Evolutionary conservation across 2,113 vertebrate species (phyloP), one percentile per base, ranked within the genome.

Genomic region (Xiphophorus maculatus): DNA sequence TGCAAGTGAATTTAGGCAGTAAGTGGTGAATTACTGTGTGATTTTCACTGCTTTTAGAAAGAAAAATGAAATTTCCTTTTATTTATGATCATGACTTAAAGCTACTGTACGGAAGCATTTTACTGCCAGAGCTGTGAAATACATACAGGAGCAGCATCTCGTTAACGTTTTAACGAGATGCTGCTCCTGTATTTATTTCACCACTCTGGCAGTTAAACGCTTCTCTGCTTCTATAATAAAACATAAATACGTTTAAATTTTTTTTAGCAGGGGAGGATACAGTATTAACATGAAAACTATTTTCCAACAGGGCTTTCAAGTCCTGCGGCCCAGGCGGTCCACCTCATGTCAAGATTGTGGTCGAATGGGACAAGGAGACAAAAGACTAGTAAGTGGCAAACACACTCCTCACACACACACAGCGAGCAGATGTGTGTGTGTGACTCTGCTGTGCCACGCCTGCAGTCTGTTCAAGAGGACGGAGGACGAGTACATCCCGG

Each of bases 351-450:
- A 99, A 99, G 89, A 93, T 99, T 60, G 97, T 99, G 27, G 97
- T 99, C 27, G 98, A 99, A 82, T 99, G 98, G 98, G 98, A 99
- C 95, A 97, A 97, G 82, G 98, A 99, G 89, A 99, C 98, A 19
- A 99, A 97, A 91, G 97, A 99, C 87, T 98, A 96, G 98, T 99
- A 93, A 96, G 97, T 96, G 85, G 66, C 29, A 83, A 60, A 79
- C 58, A 33, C 70, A 63, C 8, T 4, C 22, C 58, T 68, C 25
- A 42, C 58, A 28, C 28, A 28, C 28, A 28, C 28, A 28, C 28
- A 30, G 6, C 0, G 14, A 51, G 30, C 67, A 32, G 63, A 76
- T 61, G 63, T 76, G 51, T n/a, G 33, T 76, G 51, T 54, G 51
- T 84, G 81, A 85, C 81, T 70, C 12, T 17, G 75, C 58, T 48